Evolutionary conservation across 2,797 vertebrate genomes (phyloP).

Genomic region (Capromys pilorides): DNA sequence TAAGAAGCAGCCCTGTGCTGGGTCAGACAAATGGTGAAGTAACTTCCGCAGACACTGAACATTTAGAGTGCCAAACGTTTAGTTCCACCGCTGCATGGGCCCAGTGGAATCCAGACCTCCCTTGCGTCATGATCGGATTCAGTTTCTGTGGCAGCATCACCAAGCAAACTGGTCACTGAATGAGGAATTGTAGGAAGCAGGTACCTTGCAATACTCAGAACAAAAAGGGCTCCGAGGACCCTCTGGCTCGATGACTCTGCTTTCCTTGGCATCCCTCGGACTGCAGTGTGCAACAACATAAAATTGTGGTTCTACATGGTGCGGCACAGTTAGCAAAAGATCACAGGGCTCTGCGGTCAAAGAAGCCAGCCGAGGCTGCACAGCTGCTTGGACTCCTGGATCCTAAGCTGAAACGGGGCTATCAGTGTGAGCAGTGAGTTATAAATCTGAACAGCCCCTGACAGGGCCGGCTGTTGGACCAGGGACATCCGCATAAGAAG

Average conservation of each 20-base stretch:
- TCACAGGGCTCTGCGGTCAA: neutral
- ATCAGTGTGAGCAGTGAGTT: neutral
- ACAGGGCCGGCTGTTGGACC: neutral
- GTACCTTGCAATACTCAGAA: neutral
- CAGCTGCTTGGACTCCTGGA: neutral
- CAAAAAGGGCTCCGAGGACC: neutral
- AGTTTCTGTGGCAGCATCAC: neutral
- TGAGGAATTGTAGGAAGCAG: neutral
- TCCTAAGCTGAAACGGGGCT: neutral
- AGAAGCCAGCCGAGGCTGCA: neutral
- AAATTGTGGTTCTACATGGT: neutral
- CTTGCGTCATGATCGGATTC: neutral
- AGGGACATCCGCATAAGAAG: neutral
- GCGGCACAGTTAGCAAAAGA: too few species aligned
- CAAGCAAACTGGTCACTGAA: neutral
- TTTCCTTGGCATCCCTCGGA: neutral
- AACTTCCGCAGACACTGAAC: neutral
- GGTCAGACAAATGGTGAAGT: neutral
- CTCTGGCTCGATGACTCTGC: neutral
- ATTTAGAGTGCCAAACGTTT: too few species aligned
- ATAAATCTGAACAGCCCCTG: neutral
- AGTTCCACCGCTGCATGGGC: neutral
- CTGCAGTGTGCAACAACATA: neutral
- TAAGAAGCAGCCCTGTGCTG: neutral
- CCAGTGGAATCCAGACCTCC: neutral